Evolutionary conservation across 2,113 vertebrate genomes (phyloP).

Genomic region (Fregetta grallaria): DNA sequence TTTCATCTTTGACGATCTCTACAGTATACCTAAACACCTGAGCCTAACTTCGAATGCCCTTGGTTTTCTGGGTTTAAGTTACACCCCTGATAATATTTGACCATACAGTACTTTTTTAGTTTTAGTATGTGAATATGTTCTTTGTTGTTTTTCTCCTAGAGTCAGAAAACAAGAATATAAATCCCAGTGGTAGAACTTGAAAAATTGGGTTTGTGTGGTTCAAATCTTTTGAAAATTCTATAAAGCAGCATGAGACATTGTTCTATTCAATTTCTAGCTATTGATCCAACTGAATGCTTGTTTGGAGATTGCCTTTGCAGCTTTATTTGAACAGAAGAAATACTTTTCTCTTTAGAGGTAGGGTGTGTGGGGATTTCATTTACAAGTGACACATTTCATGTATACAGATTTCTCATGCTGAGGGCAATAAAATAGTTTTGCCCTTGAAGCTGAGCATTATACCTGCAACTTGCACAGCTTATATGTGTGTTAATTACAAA

Average conservation of each 20-base stretch:
- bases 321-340: conserved; percentile 66
- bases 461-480: background rate
- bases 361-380: background rate
- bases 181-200: conserved; percentile 60
- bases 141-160: background rate
- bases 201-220: conserved; percentile 57
- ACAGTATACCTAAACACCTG: background rate
- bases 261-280: conserved; percentile 73
- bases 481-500: background rate
- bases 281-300: conserved; percentile 66
- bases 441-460: conserved; percentile 11
- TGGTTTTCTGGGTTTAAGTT: background rate
- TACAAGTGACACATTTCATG: background rate
- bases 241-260: conserved; percentile 66
- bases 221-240: conserved; percentile 73
- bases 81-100: background rate
- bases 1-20: background rate
- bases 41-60: background rate
- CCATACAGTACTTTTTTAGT: background rate
- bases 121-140: background rate
- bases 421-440: conserved; percentile 4
- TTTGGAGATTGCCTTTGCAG: conserved; percentile 65
- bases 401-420: conserved; percentile 13
- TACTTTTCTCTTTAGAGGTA: conserved; percentile 42
- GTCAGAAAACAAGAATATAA: conserved; percentile 40